Base-by-base conservation (phyloP, 1,140 invertebrate species). In the Campoletis sonorensis region DNA sequence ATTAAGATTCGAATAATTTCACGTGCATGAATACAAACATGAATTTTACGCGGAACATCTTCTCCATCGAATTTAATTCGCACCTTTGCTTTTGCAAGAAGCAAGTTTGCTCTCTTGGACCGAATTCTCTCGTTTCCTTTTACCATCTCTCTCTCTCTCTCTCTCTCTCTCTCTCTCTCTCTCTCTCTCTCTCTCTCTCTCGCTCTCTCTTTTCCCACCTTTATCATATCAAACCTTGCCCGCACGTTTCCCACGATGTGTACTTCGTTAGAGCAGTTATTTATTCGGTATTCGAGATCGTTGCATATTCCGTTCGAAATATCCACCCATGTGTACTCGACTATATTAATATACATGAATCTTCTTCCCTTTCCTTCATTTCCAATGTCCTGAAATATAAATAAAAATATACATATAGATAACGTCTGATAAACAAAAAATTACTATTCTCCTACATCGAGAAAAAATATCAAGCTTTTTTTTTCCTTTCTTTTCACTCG, bases 261-360 rank as follows among this genome's bases (percentile, higher is more conserved):
- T 79, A 82, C 81, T 82, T 82, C 81, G 81, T 82, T 82, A 82
- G 81, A 82, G 77, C 71, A 82, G 76, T 82, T 82, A 82, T 82
- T 82, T 82, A 82, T 82, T 82, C 81, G 81, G 77, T 75, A 40
- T 45, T 16, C 54, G 54, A 37, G 76, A 72, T 82, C 81, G 81
- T 82, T 82, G 81, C 81, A 82, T 82, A 82, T 82, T 79, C 81
- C 70, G 71, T 67, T 23, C 70, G 70, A 64, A 64, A 33, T 79
- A 79, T n/a, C 54, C 54, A 45, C 11, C 54, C 54, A n/a, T 68
- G 45, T 68, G 72, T 51, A 77, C 72, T 27, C 45, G 26, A 75
- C 23, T 75, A 30, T 75, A 51, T 21, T 58, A 58, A 58, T 58
- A 58, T 58, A 45, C 40, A 45, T 45, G 40, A 45, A 45, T 45